Conservation (phyloP, 2,113 vertebrate genomes). For the Zapornia atra region DNA sequence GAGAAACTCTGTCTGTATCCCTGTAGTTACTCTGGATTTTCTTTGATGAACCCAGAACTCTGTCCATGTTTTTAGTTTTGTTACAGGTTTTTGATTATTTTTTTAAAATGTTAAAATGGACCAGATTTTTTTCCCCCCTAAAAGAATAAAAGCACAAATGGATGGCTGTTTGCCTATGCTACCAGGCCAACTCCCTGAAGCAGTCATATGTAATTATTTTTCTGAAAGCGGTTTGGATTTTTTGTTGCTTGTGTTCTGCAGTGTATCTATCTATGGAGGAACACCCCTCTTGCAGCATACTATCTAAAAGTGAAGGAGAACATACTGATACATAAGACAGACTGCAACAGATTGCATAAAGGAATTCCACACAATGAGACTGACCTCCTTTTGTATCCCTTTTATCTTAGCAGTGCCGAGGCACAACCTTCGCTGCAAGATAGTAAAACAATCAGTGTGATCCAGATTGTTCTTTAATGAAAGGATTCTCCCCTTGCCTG, state of each 20-base stretch:
- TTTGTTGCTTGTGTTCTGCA: not conserved
- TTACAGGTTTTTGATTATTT: not conserved
- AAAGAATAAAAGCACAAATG: not conserved
- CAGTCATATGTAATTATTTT: not conserved
- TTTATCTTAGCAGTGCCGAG: not conserved
- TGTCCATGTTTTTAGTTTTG: not conserved
- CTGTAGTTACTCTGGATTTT: not conserved
- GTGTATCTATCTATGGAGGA: not conserved
- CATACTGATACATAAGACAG: not conserved
- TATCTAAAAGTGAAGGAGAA: not conserved
- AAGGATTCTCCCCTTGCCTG: not conserved
- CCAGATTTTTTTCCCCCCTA: too few relatives aligned
- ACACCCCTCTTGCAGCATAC: not conserved
- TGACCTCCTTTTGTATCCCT: slow-evolving; percentile 3
- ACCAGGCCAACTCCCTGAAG: not conserved
- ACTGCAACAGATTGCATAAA: not conserved
- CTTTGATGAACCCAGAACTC: not conserved
- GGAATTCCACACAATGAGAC: not conserved
- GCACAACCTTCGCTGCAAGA: not conserved
- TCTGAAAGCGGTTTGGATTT: not conserved
- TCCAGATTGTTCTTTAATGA: slow-evolving; percentile 30
- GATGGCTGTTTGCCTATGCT: not conserved
- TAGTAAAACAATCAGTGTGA: not conserved
- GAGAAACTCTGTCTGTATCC: not conserved
- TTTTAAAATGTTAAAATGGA: not conserved